Conservation (phyloP, 1,140 invertebrate species). For the Schlechtendalia chinensis region DNA sequence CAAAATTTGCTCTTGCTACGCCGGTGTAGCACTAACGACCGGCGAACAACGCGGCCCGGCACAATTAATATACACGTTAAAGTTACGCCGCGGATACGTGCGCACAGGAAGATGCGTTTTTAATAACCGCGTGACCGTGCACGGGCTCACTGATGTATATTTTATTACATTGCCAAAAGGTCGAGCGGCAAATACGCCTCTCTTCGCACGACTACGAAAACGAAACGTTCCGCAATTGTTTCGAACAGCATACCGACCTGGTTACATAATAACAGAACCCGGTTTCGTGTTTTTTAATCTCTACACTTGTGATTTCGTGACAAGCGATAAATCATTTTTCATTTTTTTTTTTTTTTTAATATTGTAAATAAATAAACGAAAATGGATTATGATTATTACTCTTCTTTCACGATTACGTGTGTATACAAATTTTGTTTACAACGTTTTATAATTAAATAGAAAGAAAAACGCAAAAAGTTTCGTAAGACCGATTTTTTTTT, state of each 20-base stretch:
- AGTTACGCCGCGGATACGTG: too few relatives aligned
- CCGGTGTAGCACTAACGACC: too few relatives aligned
- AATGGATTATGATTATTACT: neutral
- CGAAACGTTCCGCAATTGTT: neutral
- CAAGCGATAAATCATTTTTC: neutral
- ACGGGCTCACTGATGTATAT: too few relatives aligned
- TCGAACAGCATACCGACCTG: neutral
- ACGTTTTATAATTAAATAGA: slow-evolving; percentile 1
- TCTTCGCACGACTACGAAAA: too few relatives aligned
- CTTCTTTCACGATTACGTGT: neutral
- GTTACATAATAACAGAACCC: neutral
- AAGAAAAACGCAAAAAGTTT: neutral
- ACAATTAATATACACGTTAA: too few relatives aligned
- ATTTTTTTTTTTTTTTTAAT: too few relatives aligned
- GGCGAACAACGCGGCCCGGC: too few relatives aligned
- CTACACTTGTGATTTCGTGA: neutral
- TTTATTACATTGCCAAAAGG: too few relatives aligned
- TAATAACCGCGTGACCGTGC: neutral
- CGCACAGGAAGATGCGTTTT: neutral
- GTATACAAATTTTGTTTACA: neutral
- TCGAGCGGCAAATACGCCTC: too few relatives aligned
- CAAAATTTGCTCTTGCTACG: too few relatives aligned
- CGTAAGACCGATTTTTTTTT: neutral
- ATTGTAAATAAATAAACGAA: neutral
- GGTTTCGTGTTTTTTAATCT: neutral